Conservation (phyloP, 2,888 invertebrate species). For the Torymus aiolomorphi region DNA sequence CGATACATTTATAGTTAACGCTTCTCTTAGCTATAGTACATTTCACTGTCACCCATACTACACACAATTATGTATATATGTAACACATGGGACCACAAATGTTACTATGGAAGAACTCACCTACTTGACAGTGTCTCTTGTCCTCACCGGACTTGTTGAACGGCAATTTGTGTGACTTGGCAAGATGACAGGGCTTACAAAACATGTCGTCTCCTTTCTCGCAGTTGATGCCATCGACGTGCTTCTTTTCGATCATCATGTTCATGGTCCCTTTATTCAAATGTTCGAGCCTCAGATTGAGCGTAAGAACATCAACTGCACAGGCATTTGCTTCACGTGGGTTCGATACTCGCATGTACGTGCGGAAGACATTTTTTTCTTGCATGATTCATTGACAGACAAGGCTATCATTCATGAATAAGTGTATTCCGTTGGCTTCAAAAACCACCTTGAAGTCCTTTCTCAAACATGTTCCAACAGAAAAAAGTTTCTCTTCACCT, state of each 20-base stretch:
- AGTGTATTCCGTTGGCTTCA: too few relatives aligned
- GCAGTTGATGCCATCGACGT: constrained; percentile 30
- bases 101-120: constrained; percentile 60
- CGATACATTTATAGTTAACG: too few relatives aligned
- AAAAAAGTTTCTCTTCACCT: constrained; percentile 37
- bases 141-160: constrained; percentile 8
- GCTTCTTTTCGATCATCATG: constrained; percentile 30
- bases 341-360: too few relatives aligned
- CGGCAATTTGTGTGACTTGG: constrained; percentile 59
- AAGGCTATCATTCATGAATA: too few relatives aligned
- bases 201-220: constrained; percentile 50
- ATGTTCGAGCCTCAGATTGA: constrained; percentile 58
- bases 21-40: too few relatives aligned
- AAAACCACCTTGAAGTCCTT: constrained; percentile 12
- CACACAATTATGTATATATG: too few relatives aligned
- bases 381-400: too few relatives aligned
- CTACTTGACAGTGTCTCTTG: constrained; percentile 11
- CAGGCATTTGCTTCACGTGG: constrained; percentile 49
- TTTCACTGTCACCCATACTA: too few relatives aligned
- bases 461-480: constrained; percentile 36
- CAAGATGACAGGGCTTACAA: constrained; percentile 61
- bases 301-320: not conserved
- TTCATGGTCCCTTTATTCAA: constrained; percentile 36
- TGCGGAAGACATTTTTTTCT: too few relatives aligned
- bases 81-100: constrained; percentile 63